A percentile compares a stretch with the other conserved stretches of the same genome.
These are phyloP conservation scores for Coilia nasus DNA, from an alignment of 2,797 vertebrate genomes.

Conservation along the genomic window DNA sequence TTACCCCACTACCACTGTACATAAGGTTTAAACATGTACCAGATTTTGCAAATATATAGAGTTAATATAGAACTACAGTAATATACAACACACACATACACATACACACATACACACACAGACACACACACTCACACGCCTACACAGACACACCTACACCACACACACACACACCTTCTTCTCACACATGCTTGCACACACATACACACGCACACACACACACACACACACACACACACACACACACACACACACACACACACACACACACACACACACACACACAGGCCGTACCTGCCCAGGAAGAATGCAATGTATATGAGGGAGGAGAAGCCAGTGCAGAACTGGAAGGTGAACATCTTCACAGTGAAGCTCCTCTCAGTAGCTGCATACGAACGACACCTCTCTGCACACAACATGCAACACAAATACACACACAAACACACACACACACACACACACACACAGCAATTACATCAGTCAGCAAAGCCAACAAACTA, in stretches of 20 bases:
- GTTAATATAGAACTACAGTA: too few species aligned
- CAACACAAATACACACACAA: too few species aligned
- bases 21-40: too few species aligned
- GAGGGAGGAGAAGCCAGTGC: conserved; percentile 91
- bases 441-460: too few species aligned
- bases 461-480: too few species aligned
- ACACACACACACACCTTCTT: conserved; percentile 5
- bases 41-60: too few species aligned
- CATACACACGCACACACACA: background rate
- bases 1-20: too few species aligned
- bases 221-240: background rate
- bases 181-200: background rate
- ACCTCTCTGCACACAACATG: conserved; percentile 77
- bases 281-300: conserved; percentile 81
- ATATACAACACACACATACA: too few species aligned
- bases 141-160: background rate
- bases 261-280: conserved; percentile 37
- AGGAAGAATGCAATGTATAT: conserved; percentile 95
- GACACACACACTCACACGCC: background rate
- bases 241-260: background rate
- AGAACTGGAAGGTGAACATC: conserved; percentile 97
- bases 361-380: conserved; percentile 90
- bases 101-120: too few species aligned
- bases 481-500: too few species aligned
- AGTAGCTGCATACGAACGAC: conserved; percentile 79